Evolutionary conservation across 2,113 vertebrate genomes (phyloP).

Genomic region (Platanista minor): DNA sequence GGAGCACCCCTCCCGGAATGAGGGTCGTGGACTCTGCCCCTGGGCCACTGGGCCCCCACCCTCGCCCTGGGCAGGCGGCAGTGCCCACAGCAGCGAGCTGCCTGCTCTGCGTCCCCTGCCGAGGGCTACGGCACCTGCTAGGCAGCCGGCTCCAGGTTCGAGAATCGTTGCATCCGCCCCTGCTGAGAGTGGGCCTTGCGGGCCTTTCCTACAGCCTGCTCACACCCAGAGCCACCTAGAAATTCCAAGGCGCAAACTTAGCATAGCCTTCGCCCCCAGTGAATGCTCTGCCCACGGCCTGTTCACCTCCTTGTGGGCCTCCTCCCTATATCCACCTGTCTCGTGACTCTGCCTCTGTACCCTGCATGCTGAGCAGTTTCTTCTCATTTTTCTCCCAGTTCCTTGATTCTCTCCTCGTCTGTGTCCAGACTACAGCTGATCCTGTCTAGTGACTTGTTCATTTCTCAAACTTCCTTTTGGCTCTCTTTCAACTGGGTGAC

Average conservation of each 20-base stretch:
- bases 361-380: rapidly evolving
- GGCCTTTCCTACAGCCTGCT: background rate
- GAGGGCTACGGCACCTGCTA: rapidly evolving
- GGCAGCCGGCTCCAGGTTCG: background rate
- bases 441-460: background rate
- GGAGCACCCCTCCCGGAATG: no score
- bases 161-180: no score
- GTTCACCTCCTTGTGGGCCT: background rate
- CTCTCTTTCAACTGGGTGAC: background rate
- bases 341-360: background rate
- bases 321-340: background rate
- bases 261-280: background rate
- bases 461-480: background rate
- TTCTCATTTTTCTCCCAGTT: background rate
- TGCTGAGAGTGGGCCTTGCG: background rate
- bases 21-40: background rate
- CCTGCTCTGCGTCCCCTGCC: background rate
- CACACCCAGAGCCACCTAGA: no score
- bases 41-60: background rate
- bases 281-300: no score
- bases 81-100: background rate
- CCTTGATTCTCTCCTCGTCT: rapidly evolving
- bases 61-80: rapidly evolving
- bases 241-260: background rate
- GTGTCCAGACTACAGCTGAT: background rate